A percentile compares a stretch with the other conserved stretches of the same genome.
Conservation (phyloP, 2,797 vertebrate genomes). For the Sebastes miniatus region DNA sequence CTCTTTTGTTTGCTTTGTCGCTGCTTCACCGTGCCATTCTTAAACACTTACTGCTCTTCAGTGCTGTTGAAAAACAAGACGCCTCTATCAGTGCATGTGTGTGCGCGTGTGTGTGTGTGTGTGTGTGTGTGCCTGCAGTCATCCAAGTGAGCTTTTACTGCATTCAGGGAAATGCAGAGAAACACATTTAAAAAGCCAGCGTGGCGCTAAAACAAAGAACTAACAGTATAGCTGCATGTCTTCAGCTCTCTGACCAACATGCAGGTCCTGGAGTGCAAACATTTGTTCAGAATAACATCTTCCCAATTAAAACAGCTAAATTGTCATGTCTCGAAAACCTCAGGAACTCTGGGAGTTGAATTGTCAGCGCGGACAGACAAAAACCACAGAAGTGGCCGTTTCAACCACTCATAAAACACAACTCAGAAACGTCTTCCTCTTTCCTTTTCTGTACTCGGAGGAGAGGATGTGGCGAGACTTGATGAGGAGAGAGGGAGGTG, state of each 20-base stretch:
- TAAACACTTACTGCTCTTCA: conserved; percentile 41
- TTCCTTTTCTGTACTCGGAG: conserved; percentile 69
- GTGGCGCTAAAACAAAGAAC: conserved; percentile 3
- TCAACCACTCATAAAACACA: conserved; percentile 79
- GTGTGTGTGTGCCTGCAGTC: not conserved
- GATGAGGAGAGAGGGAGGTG: conserved; percentile 59
- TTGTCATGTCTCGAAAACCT: conserved; percentile 75
- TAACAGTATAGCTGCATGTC: not conserved
- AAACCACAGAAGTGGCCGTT: conserved; percentile 76
- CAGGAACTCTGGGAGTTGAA: conserved; percentile 61
- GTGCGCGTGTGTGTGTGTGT: not conserved
- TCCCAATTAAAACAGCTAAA: conserved; percentile 78
- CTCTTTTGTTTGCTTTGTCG: conserved; percentile 54
- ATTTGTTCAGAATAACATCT: conserved; percentile 70
- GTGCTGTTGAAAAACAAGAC: conserved; percentile 49
- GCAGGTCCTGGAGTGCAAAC: conserved; percentile 33
- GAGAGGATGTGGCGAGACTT: conserved; percentile 77
- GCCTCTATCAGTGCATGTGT: conserved; percentile 8
- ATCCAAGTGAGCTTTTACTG: conserved; percentile 37
- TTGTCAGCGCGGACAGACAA: conserved; percentile 60
- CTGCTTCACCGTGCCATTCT: conserved; percentile 40
- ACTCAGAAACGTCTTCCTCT: conserved; percentile 79
- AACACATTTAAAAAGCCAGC: conserved; percentile 44
- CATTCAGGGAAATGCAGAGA: conserved; percentile 30
- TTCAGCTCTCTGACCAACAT: not conserved